These are phyloP conservation scores for Palythoa grandiflora DNA, from an alignment of 92 coral and sea anemone genomes.

Conservation along the genomic window DNA sequence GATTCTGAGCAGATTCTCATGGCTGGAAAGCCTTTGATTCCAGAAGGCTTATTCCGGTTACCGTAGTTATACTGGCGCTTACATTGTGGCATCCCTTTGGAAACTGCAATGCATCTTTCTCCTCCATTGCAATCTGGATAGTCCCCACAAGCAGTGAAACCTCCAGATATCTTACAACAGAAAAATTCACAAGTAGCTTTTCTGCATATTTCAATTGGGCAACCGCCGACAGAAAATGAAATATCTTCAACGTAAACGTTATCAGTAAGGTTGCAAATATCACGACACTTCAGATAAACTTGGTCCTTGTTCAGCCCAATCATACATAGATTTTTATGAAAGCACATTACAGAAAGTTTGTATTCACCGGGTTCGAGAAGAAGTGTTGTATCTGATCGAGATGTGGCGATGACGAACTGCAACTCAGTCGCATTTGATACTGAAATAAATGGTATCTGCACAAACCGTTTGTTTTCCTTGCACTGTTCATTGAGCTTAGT, in stretches of 20 bases:
- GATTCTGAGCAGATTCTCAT: constrained; percentile 44
- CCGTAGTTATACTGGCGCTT: constrained; percentile 70
- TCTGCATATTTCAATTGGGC: constrained; percentile 17
- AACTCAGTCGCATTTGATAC: constrained; percentile 58
- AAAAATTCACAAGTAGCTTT: constrained; percentile 24
- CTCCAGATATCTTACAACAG: constrained; percentile 70
- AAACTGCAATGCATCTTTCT: constrained; percentile 68
- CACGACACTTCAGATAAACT: constrained; percentile 5
- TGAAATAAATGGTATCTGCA: constrained; percentile 27
- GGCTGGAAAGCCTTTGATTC: constrained; percentile 58
- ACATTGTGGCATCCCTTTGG: constrained; percentile 56
- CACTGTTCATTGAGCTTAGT: constrained; percentile 17
- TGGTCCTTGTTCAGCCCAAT: constrained; percentile 57
- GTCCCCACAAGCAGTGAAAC: constrained; percentile 70
- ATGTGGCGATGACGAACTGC: neutral
- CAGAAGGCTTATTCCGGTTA: constrained; percentile 33
- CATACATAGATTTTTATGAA: constrained; percentile 45
- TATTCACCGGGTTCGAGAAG: constrained; percentile 69
- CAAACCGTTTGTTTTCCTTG: constrained; percentile 52
- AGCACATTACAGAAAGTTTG: constrained; percentile 16
- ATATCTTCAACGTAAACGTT: constrained; percentile 66
- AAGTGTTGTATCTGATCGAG: constrained; percentile 52
- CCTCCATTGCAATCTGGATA: constrained; percentile 87
- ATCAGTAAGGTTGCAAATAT: neutral
- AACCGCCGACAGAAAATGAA: constrained; percentile 47